These are phyloP conservation scores for Tenodera sinensis DNA, from an alignment of 2,888 invertebrate species.

Conservation along the genomic window DNA sequence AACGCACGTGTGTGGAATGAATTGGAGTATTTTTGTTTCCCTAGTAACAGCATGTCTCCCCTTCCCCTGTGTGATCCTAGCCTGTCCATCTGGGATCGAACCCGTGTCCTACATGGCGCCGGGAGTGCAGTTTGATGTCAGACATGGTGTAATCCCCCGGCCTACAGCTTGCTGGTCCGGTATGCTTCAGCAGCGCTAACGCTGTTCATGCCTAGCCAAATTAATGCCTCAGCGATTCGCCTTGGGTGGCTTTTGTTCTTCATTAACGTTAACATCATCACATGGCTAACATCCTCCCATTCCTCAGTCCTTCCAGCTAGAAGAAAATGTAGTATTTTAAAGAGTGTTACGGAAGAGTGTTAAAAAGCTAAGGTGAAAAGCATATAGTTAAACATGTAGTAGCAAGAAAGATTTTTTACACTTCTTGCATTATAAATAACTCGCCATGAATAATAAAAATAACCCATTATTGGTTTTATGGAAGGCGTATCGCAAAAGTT, in stretches of 20 bases:
- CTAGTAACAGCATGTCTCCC: neutral
- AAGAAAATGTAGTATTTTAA: no score
- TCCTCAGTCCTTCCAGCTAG: no score
- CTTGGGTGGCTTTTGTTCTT: neutral
- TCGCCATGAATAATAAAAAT: no score
- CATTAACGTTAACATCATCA: neutral
- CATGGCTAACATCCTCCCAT: no score
- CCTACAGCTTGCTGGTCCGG: neutral
- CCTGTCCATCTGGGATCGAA: neutral
- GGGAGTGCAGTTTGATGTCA: conserved; percentile 3
- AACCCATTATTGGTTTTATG: no score
- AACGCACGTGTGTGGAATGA: neutral
- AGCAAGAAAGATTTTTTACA: no score
- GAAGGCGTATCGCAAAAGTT: no score
- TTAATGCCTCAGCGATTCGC: neutral
- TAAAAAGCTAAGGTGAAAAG: no score
- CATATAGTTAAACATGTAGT: no score
- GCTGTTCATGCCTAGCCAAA: neutral
- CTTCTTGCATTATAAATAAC: no score
- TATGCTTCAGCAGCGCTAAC: neutral
- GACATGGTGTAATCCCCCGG: conserved; percentile 7
- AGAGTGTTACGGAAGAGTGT: no score
- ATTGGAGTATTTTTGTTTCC: neutral
- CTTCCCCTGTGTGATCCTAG: neutral
- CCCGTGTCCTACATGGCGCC: neutral